Conservation (phyloP, 2,113 vertebrate species). For the Gallinago paraguaiae region DNA sequence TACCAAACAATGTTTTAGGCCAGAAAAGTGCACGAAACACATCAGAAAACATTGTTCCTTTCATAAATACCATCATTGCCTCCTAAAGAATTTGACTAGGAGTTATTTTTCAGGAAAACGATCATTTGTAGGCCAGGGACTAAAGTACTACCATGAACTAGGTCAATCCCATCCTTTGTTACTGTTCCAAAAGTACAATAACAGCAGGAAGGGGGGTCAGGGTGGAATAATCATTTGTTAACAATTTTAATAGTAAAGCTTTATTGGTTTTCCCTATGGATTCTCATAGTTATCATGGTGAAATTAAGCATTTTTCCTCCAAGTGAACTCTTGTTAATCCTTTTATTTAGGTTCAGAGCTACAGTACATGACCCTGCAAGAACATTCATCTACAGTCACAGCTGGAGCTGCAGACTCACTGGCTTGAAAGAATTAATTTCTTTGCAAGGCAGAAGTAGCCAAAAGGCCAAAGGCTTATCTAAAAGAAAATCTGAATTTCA, state of each 20-base stretch:
- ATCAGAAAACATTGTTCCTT: neutral
- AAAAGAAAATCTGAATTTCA: slow-evolving; percentile 1
- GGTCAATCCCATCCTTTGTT: slow-evolving; percentile 22
- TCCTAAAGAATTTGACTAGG: neutral
- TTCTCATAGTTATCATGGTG: slow-evolving; percentile 6
- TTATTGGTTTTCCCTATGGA: slow-evolving; percentile 33
- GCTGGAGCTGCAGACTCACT: slow-evolving; percentile 9
- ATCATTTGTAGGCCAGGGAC: neutral
- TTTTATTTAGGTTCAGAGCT: slow-evolving; percentile 41
- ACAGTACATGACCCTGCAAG: slow-evolving; percentile 26
- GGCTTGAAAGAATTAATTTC: slow-evolving; percentile 39
- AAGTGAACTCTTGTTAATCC: slow-evolving; percentile 35
- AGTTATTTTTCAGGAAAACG: neutral
- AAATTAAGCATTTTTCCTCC: slow-evolving; percentile 35
- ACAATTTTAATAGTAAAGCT: slow-evolving; percentile 49
- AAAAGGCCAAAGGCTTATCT: slow-evolving; percentile 27
- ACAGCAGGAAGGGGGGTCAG: neutral
- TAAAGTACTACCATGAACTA: neutral
- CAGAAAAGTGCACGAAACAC: neutral
- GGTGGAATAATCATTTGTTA: slow-evolving; percentile 46
- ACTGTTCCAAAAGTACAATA: slow-evolving; percentile 3
- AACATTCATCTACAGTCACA: slow-evolving; percentile 44
- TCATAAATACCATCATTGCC: neutral
- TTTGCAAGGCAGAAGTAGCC: neutral
- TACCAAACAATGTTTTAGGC: neutral